Base-by-base conservation (phyloP, 2,888 invertebrate genomes). In the Eupsilia transversa region DNA sequence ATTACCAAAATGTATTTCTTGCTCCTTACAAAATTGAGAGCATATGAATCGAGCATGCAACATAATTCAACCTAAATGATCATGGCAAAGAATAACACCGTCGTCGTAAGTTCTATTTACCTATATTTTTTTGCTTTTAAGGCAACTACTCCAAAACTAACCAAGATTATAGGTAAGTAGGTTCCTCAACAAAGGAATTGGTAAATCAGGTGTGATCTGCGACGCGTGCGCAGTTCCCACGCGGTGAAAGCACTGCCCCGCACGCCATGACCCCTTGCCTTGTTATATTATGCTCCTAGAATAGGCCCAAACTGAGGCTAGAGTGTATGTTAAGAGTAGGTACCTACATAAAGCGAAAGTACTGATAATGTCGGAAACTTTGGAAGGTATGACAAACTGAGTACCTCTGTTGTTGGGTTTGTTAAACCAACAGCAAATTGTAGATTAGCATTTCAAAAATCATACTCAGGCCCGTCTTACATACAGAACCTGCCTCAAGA, bases 221-320 rank as follows among this genome's bases (percentile, higher is more conserved):
- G 67, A 43, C 84, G 87, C 86, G 80, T 85, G 85, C 83, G 82
- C 83, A 70, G 68, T 87, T 88, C 85, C 82, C 80, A 85, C 84
- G 80, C 83, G 79, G 89, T 88, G 89, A 90, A 89, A 90, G 90
- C 87, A 67, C 65, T 77, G 80, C 74, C 72, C 82, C 77, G 74
- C 86, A 86, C 85, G 84, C 69, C 67, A 69, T 80, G 87, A 84
- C 88, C 84, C 69, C 83, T 59, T 79, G 61, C 61, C 73, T 69
- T 63, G 64, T 78, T 77, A 52, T 72, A 49, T 49, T 72, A 49
- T 49, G 67, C 77, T 80, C 60, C 71, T 57, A 71, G 57, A 82
- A 71, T 54, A 77, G 63, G 38, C 56, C 30, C 54, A 65, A 72
- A 59, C 43, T 41, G 59, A 66, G 1, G 52, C 52, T 77, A 43